Percentiles rank a stretch among this genome's conserved stretches.
phyloP scores from a whole-genome alignment of 1,140 invertebrate genomes.

The Macrostomum lignano region DNA sequence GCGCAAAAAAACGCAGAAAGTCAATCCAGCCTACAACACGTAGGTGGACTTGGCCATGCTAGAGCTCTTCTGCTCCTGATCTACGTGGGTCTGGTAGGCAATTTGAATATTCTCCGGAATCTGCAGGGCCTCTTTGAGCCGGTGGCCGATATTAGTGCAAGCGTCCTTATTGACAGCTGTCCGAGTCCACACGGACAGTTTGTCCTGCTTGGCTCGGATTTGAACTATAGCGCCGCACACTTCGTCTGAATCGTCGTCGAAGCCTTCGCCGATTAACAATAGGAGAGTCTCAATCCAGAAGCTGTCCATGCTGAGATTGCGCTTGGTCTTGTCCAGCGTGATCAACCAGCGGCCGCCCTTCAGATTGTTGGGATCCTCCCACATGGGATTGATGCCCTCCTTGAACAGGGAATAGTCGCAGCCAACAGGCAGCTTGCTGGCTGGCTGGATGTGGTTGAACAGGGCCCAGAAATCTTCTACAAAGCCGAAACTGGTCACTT shows the following conservation, averaged over 20 bases:
- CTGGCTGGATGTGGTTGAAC: conserved; percentile 62
- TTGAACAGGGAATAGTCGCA: conserved; percentile 90
- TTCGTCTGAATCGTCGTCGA: conserved; percentile 59
- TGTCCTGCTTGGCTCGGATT: conserved; percentile 59
- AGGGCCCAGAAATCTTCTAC: conserved; percentile 89
- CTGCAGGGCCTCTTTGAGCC: too few relatives aligned
- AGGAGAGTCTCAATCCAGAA: conserved; percentile 82
- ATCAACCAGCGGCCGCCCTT: conserved; percentile 77
- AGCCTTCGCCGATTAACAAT: conserved; percentile 80
- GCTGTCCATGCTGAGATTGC: conserved; percentile 49
- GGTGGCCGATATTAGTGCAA: too few relatives aligned
- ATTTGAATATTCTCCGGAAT: too few relatives aligned
- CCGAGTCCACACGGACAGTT: conserved; percentile 73
- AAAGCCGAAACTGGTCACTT: conserved; percentile 69
- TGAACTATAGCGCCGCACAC: conserved; percentile 80
- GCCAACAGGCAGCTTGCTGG: conserved; percentile 54
- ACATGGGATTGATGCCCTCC: conserved; percentile 76
- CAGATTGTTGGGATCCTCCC: conserved; percentile 72
- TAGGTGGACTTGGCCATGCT: too few relatives aligned
- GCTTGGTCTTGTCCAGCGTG: conserved; percentile 50
- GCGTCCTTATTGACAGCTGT: too few relatives aligned
- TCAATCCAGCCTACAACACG: too few relatives aligned
- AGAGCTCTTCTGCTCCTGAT: too few relatives aligned
- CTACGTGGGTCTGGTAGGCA: too few relatives aligned
- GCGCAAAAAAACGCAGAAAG: too few relatives aligned